Conservation (phyloP, 2,113 vertebrate genomes). For the Theristicus caerulescens region DNA sequence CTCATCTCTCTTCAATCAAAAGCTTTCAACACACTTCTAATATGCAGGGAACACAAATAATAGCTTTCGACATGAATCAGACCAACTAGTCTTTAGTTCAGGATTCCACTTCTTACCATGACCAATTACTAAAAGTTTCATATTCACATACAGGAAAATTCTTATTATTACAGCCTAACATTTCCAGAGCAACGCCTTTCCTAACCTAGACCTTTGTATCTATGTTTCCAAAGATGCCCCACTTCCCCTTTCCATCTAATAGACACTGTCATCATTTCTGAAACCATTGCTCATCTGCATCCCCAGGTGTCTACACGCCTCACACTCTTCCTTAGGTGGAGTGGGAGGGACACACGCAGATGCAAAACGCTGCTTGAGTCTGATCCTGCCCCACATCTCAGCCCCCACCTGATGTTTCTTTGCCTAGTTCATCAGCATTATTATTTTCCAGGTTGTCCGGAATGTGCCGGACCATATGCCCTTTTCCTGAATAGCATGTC, state of each 20-base stretch:
- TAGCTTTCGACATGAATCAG: neutral
- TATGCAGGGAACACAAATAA: neutral
- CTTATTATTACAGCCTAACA: neutral
- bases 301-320: neutral
- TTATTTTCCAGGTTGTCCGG: neutral
- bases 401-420: neutral
- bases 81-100: neutral
- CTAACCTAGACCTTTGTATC: neutral
- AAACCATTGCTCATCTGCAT: neutral
- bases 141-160: neutral
- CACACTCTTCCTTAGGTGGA: neutral
- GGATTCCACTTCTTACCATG: neutral
- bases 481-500: neutral
- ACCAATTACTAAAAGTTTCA: neutral
- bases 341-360: neutral
- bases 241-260: neutral
- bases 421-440: neutral
- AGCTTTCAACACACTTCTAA: neutral
- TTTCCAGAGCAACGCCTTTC: neutral
- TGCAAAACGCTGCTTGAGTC: fast-evolving
- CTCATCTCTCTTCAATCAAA: neutral
- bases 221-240: neutral
- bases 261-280: neutral
- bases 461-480: no score
- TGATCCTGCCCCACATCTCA: neutral